These are phyloP conservation scores for Zoanthus sociatus DNA, from an alignment of 92 coral and sea anemone species.

Conservation along the genomic window DNA sequence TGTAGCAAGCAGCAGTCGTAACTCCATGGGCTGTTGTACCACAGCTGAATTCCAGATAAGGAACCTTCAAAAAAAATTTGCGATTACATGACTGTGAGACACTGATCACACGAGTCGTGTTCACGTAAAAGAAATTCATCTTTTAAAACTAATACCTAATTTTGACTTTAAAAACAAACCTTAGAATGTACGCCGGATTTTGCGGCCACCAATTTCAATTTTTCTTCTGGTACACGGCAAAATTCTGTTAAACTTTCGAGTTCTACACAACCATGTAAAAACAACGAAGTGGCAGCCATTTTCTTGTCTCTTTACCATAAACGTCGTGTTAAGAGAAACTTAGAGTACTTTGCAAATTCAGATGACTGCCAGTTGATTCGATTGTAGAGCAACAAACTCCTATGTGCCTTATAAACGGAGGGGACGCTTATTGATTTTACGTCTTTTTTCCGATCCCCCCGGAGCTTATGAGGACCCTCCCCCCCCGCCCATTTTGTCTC, in stretches of 20 bases:
- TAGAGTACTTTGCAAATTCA: neutral
- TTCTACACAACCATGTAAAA: slow-evolving; percentile 71
- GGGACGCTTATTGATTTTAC: too few species aligned
- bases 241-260: slow-evolving; percentile 70
- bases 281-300: slow-evolving; percentile 74
- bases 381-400: too few species aligned
- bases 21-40: slow-evolving; percentile 44
- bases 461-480: too few species aligned
- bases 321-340: slow-evolving; percentile 4
- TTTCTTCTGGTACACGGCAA: slow-evolving; percentile 68
- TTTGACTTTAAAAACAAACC: slow-evolving; percentile 40
- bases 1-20: slow-evolving; percentile 36
- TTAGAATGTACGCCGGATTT: slow-evolving; percentile 34
- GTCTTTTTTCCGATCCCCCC: too few species aligned
- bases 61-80: neutral
- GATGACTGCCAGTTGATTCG: too few species aligned
- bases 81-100: too few species aligned
- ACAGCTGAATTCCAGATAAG: slow-evolving; percentile 34
- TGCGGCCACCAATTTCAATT: slow-evolving; percentile 37
- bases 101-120: too few species aligned
- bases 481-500: too few species aligned
- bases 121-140: too few species aligned
- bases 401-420: too few species aligned
- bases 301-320: neutral
- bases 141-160: too few species aligned